Conservation (phyloP, 2,797 vertebrate genomes). For the Delichon dasypus region DNA sequence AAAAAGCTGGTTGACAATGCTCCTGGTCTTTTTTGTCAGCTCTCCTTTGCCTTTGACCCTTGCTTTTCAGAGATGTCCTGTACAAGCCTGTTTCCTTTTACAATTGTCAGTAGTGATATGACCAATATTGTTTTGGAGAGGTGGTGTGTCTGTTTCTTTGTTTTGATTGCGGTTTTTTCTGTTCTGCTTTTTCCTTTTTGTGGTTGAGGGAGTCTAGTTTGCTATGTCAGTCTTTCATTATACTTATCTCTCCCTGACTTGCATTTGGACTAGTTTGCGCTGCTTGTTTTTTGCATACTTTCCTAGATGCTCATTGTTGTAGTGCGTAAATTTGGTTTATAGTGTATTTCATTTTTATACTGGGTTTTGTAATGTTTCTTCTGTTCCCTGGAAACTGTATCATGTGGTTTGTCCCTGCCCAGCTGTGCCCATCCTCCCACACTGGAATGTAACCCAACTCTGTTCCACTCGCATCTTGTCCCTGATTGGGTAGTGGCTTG, state of each 20-base stretch:
- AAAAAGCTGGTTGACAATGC: background rate
- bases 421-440: too few relatives aligned
- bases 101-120: background rate
- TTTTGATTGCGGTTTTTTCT: background rate
- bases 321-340: too few relatives aligned
- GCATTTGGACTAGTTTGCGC: background rate
- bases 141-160: background rate
- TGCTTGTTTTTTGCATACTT: background rate
- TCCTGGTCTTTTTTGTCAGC: background rate
- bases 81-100: background rate
- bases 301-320: background rate
- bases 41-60: background rate
- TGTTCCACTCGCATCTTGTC: too few relatives aligned
- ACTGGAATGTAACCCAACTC: too few relatives aligned
- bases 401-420: too few relatives aligned
- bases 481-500: too few relatives aligned
- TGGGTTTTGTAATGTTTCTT: too few relatives aligned
- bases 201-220: background rate
- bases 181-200: background rate
- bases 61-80: background rate
- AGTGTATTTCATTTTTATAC: too few relatives aligned
- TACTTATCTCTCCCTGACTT: background rate
- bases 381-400: too few relatives aligned
- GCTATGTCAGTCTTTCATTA: accelerated
- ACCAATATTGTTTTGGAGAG: background rate